Percentiles rank a stretch among this genome's conserved stretches.
These are phyloP conservation scores for Phalacrocorax brasilianus DNA, from an alignment of 2,113 vertebrate species.

Conservation along the genomic window DNA sequence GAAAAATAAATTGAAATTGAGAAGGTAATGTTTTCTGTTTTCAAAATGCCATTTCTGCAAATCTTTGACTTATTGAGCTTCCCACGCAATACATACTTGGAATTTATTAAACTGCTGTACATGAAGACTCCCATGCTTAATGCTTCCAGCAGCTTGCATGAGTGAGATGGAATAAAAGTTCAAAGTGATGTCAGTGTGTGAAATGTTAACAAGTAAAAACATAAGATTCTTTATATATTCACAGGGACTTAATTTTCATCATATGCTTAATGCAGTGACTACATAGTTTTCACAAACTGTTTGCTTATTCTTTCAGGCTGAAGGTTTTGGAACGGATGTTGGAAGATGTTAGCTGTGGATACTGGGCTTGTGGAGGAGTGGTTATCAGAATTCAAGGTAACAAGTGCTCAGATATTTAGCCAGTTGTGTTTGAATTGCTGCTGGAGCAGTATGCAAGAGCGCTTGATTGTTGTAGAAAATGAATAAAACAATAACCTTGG, in stretches of 20 bases:
- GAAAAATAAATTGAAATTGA: constrained; percentile 8
- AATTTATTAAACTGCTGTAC: constrained; percentile 40
- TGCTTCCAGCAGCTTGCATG: constrained; percentile 19
- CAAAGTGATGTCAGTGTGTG: neutral
- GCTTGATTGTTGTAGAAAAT: neutral
- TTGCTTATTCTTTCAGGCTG: constrained; percentile 66
- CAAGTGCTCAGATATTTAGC: neutral
- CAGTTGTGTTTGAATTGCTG: neutral
- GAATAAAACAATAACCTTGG: neutral
- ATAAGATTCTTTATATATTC: neutral
- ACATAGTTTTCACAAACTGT: neutral
- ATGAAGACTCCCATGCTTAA: neutral
- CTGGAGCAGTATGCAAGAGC: neutral
- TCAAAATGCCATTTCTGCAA: constrained; percentile 26
- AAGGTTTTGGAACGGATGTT: constrained; percentile 78
- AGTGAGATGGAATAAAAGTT: constrained; percentile 46
- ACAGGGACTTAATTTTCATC: neutral
- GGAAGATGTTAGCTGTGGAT: constrained; percentile 96
- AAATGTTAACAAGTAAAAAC: constrained; percentile 8
- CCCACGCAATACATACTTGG: neutral
- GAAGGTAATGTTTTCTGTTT: constrained; percentile 18
- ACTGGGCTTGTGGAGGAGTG: constrained; percentile 96
- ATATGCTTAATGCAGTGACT: neutral
- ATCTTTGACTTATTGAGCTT: neutral
- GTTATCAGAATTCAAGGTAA: constrained; percentile 98